Evolutionary conservation across 2,797 vertebrate species (phyloP).

Genomic region (Mareca penelope): DNA sequence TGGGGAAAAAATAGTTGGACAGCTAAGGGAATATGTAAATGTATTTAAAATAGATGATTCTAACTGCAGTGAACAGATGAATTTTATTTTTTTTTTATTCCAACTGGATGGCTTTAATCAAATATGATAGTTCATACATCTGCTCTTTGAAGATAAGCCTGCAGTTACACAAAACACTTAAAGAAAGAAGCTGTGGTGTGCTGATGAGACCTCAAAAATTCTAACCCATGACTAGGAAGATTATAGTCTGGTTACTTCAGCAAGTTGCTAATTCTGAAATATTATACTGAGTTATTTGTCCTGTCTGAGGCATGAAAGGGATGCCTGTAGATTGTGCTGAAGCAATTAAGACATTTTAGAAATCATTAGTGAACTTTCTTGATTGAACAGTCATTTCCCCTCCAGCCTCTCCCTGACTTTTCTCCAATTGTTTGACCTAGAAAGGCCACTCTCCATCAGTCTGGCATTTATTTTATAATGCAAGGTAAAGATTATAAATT

Average conservation of each 20-base stretch:
- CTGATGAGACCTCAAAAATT: slow-evolving; percentile 68
- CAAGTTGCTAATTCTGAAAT: slow-evolving; percentile 70
- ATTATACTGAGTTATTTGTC: slow-evolving; percentile 60
- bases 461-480: slow-evolving; percentile 14
- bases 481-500: slow-evolving; percentile 32
- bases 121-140: slow-evolving; percentile 76
- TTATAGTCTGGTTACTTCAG: slow-evolving; percentile 71
- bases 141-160: slow-evolving; percentile 80
- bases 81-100: slow-evolving; percentile 41
- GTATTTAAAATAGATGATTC: slow-evolving; percentile 63
- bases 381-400: slow-evolving; percentile 1
- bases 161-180: slow-evolving; percentile 64
- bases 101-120: slow-evolving; percentile 74
- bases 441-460: slow-evolving; percentile 42
- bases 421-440: slow-evolving; percentile 1
- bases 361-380: slow-evolving; percentile 39
- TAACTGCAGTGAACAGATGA: slow-evolving; percentile 58
- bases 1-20: slow-evolving; percentile 20
- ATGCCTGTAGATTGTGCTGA: slow-evolving; percentile 25
- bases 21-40: slow-evolving; percentile 63
- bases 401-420: slow-evolving; percentile 22
- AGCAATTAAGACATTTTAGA: slow-evolving; percentile 64
- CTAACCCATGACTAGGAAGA: slow-evolving; percentile 73
- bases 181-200: slow-evolving; percentile 65
- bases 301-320: slow-evolving; percentile 67